Evolutionary conservation across 2,113 vertebrate genomes (phyloP), one percentile per base, ranked within the genome.

Genomic region (Canis aureus): DNA sequence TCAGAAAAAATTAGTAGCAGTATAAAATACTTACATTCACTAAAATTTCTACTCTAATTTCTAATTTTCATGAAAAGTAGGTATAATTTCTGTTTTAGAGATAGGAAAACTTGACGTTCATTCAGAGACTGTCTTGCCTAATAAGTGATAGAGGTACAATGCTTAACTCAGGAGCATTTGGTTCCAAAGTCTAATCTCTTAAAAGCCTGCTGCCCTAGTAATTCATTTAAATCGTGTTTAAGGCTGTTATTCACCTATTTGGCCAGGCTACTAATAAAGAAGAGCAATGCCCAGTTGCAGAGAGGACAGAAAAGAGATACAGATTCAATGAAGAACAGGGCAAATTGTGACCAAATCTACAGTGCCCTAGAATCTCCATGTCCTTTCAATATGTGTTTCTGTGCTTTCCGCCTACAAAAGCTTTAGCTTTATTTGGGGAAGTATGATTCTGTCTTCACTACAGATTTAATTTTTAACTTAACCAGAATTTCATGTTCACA

Each of bases 21-120:
- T 16, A 86, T 80, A 51, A 92, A 92, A 93, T 92, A 86, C 22
- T 95, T 49, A 90, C 8, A 90, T n/a, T 79, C 15, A 29, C 38
- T 38, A 74, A n/a, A 94, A 84, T 90, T 78, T 93, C 51, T 93
- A 91, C 4, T 96, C 19, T 69, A 32, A 60, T 88, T 92, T 95
- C 69, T 74, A 74, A 93, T 96, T 96, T 85, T 95, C 35, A 82
- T 43, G 55, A 43, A 66, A 82, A 96, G 60, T 81, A 81, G 10
- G 11, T 29, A 88, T n/a, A n/a, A 57, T 49, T 90, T 16, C 53
- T 64, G 16, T 86, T 95, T 89, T 71, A 87, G 19, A 92, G 19
- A 25, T 15, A 27, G 71, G 5, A 32, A 82, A 91, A 83, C 5
- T 55, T 88, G 27, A 88, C 38, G 25, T 81, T 76, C 88, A 92